A percentile compares a stretch with the other conserved stretches of the same genome.
Conservation (phyloP, 2,113 vertebrate genomes). For the Cyprinodon variegatus region DNA sequence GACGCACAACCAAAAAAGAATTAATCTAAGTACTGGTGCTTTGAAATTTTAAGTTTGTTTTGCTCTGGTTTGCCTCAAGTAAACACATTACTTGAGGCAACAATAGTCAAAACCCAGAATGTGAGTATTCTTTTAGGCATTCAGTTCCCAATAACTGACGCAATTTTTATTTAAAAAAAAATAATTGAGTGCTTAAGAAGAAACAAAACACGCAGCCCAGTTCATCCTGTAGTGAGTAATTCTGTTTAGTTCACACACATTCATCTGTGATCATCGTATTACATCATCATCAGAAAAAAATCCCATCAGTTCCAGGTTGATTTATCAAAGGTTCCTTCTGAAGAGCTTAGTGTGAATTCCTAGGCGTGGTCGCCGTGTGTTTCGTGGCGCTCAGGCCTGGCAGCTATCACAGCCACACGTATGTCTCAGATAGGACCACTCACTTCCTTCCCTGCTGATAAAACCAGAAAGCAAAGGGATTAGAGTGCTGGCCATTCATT, state of each 20-base stretch:
- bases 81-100: not conserved
- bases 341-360: constrained; percentile 52
- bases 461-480: constrained; percentile 55
- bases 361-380: constrained; percentile 44
- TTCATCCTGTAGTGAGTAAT: not conserved
- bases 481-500: constrained; percentile 62
- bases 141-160: not conserved
- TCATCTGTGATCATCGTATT: constrained; percentile 10
- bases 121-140: not conserved
- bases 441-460: constrained; percentile 80
- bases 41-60: not conserved
- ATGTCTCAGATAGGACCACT: constrained; percentile 72
- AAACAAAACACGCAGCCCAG: not conserved
- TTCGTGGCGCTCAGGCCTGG: constrained; percentile 56
- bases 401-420: constrained; percentile 72
- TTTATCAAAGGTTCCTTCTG: constrained; percentile 8
- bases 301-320: not conserved
- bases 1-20: not conserved
- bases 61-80: not conserved
- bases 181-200: not conserved
- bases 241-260: not conserved
- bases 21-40: not conserved
- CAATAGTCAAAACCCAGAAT: not conserved
- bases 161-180: not conserved
- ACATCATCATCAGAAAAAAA: not conserved